Evolutionary conservation across 2,797 vertebrate species (phyloP).

Genomic region (Myotis myotis): DNA sequence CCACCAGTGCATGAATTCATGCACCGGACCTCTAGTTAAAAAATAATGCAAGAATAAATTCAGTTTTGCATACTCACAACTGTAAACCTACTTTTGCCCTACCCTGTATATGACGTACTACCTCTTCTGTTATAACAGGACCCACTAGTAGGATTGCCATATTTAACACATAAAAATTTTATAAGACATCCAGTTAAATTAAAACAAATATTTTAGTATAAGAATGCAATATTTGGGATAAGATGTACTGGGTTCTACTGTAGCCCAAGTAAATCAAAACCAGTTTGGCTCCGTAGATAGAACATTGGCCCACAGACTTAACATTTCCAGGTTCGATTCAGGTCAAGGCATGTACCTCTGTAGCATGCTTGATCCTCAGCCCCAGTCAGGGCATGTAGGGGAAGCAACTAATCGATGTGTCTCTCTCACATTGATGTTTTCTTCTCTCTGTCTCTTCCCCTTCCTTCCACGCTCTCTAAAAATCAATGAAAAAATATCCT

Average conservation of each 20-base stretch:
- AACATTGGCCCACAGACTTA: too few relatives aligned
- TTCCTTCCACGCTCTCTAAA: too few relatives aligned
- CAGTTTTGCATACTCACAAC: not conserved
- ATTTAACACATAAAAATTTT: constrained; percentile 34
- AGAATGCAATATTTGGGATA: not conserved
- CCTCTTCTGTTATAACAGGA: not conserved
- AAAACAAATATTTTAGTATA: not conserved
- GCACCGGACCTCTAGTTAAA: not conserved
- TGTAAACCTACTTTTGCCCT: not conserved
- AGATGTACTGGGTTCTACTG: not conserved
- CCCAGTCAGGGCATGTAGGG: too few relatives aligned
- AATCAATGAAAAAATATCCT: too few relatives aligned
- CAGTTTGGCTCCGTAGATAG: not conserved
- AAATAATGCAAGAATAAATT: not conserved
- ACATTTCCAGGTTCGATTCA: too few relatives aligned
- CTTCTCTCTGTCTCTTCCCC: too few relatives aligned
- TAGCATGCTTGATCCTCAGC: too few relatives aligned
- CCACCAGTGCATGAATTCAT: too few relatives aligned
- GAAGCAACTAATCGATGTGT: too few relatives aligned
- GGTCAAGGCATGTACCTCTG: too few relatives aligned
- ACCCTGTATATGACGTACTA: not conserved
- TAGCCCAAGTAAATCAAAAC: not conserved
- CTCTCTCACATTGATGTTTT: too few relatives aligned
- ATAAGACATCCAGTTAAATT: not conserved
- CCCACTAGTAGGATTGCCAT: not conserved